Evolutionary conservation across 2,113 vertebrate species (phyloP).

Genomic region (Serilophus lunatus): DNA sequence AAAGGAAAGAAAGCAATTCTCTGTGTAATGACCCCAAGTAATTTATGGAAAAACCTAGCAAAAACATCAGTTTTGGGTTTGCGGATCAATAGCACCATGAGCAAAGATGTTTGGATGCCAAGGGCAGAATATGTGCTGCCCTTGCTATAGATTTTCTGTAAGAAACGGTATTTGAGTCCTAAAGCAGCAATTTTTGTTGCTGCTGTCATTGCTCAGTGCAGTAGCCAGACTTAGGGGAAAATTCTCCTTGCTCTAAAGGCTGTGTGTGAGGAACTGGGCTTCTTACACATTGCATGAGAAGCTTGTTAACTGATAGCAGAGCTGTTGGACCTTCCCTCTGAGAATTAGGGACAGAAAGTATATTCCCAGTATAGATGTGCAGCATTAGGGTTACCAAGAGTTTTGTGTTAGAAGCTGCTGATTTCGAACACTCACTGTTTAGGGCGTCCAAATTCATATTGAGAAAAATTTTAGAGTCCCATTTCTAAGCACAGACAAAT

Average conservation of each 20-base stretch:
- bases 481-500: neutral
- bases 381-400: neutral
- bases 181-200: neutral
- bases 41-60: neutral
- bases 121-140: neutral
- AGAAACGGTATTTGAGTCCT: neutral
- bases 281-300: neutral
- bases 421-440: neutral
- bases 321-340: neutral
- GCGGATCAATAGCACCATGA: neutral
- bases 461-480: neutral
- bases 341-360: neutral
- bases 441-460: neutral
- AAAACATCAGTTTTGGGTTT: neutral
- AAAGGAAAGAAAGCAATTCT: neutral
- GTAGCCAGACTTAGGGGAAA: neutral
- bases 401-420: neutral
- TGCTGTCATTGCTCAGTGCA: neutral
- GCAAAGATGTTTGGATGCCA: neutral
- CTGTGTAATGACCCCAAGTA: neutral
- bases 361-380: no score
- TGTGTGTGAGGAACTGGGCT: neutral
- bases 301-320: neutral
- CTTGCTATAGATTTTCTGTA: neutral
- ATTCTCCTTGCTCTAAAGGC: neutral